phyloP scores from a whole-genome alignment of 1,140 invertebrate genomes.

The Solenopsis fugax region DNA sequence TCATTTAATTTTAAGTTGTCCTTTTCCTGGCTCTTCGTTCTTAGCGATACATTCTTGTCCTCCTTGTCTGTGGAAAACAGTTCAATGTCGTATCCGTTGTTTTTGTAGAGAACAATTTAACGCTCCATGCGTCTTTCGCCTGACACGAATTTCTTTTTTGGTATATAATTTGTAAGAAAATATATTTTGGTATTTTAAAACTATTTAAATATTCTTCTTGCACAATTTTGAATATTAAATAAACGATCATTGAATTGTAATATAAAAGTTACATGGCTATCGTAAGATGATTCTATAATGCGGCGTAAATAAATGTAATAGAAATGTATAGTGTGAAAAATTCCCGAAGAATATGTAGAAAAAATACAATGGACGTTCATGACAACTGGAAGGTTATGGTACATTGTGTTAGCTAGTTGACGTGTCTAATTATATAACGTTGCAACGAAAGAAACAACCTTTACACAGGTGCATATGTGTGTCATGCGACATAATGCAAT shows the following conservation, averaged over 20 bases:
- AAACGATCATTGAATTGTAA: background rate
- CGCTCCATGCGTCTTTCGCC: background rate
- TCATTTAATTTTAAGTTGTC: conserved; percentile 83
- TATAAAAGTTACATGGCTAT: background rate
- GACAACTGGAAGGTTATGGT: conserved; percentile 26
- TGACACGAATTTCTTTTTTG: background rate
- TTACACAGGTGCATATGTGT: conserved; percentile 15
- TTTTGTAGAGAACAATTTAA: background rate
- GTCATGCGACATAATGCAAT: conserved; percentile 55
- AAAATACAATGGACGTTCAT: conserved; percentile 19
- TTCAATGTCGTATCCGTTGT: background rate
- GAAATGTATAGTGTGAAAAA: background rate
- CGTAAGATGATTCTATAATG: background rate
- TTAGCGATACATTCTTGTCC: conserved; percentile 67
- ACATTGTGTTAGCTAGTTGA: conserved; percentile 40
- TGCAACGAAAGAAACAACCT: conserved; percentile 62
- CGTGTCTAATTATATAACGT: conserved; percentile 69
- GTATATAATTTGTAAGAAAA: background rate
- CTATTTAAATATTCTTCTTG: background rate
- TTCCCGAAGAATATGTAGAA: background rate
- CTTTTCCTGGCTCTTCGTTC: conserved; percentile 73
- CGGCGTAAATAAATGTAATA: background rate
- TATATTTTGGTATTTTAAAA: background rate
- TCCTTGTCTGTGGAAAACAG: conserved; percentile 74
- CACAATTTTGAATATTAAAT: background rate